Base-by-base conservation (phyloP, 2,888 invertebrate species). In the Agonum fuliginosum region DNA sequence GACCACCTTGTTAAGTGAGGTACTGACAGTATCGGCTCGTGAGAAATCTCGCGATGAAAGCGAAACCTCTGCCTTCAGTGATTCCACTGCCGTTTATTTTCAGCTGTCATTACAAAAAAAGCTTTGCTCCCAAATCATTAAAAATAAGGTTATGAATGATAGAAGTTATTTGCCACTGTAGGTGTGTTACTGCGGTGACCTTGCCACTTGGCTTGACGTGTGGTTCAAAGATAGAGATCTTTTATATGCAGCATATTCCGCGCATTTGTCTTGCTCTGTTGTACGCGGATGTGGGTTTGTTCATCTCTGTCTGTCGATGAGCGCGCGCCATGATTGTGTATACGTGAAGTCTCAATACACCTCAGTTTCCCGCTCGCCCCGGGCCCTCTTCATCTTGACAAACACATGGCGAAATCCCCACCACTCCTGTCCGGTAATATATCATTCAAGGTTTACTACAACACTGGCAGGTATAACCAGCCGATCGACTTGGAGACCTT, bases 401-500 rank as follows among this genome's bases (percentile, higher is more conserved):
- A 24, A 65, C 62, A 74, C 74, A 74, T 65, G 62, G 62, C 41
- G 58, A 74, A 43, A 12, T n/a, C 58, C 77, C 51, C 76, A 12
- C 48, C 48, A 37, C 67, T 24, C 4, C 34, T 19, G 48, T 51
- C 34, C 70, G 46, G 77, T 70, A 78, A 79, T 80, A 80, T 79
- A 81, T 81, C 82, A 82, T 82, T 82, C 83, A 83, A 83, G 83
- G 82, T 82, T 82, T 81, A 82, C 82, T 81, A 81, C 80, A 81
- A 81, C 79, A 79, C 80, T 80, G 80, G 81, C 79, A 80, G 81
- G 81, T 81, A 78, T 70, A 77, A 77, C 77, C 79, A 74, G 79
- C 80, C 78, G 79, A 80, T 80, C 80, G 81, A 80, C 82, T 79
- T 78, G 69, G 78, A 81, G 83, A 82, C 83, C 83, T 83, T 83